phyloP scores from a whole-genome alignment of 2,113 vertebrate species.

The Solenodon paradoxus region DNA sequence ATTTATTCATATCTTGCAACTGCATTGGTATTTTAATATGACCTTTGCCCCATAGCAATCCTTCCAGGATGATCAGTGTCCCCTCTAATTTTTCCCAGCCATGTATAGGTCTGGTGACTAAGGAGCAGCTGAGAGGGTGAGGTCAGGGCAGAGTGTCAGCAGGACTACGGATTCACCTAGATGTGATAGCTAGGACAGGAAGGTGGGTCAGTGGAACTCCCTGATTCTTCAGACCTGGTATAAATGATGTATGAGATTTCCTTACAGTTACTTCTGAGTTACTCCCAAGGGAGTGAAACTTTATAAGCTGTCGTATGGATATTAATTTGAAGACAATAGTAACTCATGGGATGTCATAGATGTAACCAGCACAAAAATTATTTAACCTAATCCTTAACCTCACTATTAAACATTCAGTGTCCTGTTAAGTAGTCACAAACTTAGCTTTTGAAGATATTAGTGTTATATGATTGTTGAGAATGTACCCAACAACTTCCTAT shows the following conservation, averaged over 20 bases:
- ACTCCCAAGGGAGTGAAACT: background rate
- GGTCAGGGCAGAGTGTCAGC: background rate
- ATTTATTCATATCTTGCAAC: slow-evolving; percentile 36
- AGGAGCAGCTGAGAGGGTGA: background rate
- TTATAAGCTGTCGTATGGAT: slow-evolving; percentile 7
- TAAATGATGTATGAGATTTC: slow-evolving; percentile 9
- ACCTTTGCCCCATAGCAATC: background rate
- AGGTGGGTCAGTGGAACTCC: background rate
- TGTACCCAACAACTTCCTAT: slow-evolving; percentile 29
- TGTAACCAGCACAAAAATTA: slow-evolving; percentile 39
- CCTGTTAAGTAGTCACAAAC: slow-evolving; percentile 28
- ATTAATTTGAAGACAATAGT: slow-evolving; percentile 5
- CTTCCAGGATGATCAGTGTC: background rate
- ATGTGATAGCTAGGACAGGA: background rate
- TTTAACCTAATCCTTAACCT: slow-evolving; percentile 50
- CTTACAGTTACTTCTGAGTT: background rate
- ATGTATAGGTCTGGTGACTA: background rate
- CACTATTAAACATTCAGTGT: slow-evolving; percentile 29
- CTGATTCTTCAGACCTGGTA: background rate
- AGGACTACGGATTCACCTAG: slow-evolving; percentile 2
- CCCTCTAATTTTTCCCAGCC: slow-evolving; percentile 47
- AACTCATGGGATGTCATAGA: background rate
- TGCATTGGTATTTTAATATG: background rate
- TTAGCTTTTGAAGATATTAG: slow-evolving; percentile 58
- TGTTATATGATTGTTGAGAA: slow-evolving; percentile 5